A percentile compares a stretch with the other conserved stretches of the same genome.
Evolutionary conservation across 1,140 invertebrate species (phyloP).

Genomic region (Calephelis nemesis): DNA sequence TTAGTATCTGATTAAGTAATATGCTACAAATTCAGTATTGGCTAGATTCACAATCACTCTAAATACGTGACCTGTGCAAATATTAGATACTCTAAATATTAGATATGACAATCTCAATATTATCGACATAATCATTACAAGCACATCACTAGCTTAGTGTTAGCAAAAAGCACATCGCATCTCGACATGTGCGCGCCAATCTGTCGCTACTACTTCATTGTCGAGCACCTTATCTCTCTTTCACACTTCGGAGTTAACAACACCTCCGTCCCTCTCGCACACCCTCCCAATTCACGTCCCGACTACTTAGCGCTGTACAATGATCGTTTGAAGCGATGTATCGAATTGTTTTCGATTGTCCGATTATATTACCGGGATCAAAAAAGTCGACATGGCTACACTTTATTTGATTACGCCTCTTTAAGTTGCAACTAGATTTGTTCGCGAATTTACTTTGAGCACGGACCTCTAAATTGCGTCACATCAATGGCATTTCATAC

Average conservation of each 20-base stretch:
- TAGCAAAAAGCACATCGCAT: constrained; percentile 72
- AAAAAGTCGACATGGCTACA: constrained; percentile 38
- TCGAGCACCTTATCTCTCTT: constrained; percentile 37
- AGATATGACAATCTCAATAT: neutral
- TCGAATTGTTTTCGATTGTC: constrained; percentile 65
- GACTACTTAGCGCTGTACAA: constrained; percentile 62
- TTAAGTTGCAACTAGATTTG: constrained; percentile 16
- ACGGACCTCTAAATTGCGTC: too few species aligned
- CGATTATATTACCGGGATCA: constrained; percentile 56
- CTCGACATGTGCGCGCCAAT: constrained; percentile 75
- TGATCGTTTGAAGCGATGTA: constrained; percentile 59
- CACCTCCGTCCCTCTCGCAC: constrained; percentile 40
- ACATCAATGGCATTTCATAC: too few species aligned
- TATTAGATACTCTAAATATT: too few species aligned
- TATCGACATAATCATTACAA: constrained; percentile 30
- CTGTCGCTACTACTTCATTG: constrained; percentile 66
- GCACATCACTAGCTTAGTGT: constrained; percentile 44
- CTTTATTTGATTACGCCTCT: constrained; percentile 24
- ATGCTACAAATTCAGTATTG: too few species aligned
- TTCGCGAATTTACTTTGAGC: too few species aligned
- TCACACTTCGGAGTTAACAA: constrained; percentile 22
- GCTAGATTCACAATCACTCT: too few species aligned
- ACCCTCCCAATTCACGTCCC: constrained; percentile 50
- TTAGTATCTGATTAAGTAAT: too few species aligned
- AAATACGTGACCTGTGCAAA: too few species aligned